phyloP scores from a whole-genome alignment of 2,113 vertebrate species.

The Halcyon malimbica region DNA sequence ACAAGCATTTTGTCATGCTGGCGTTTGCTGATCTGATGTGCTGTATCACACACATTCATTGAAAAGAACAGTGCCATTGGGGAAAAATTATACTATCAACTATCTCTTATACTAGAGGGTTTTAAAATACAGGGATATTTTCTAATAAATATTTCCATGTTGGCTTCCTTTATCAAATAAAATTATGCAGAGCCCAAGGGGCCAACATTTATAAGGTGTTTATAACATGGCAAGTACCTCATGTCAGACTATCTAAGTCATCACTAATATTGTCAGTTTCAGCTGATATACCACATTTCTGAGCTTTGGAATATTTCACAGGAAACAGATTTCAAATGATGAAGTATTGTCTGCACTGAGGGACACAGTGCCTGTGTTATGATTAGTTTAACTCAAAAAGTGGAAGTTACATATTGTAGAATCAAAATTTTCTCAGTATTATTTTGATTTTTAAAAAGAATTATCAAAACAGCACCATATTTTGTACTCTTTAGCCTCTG shows the following conservation, averaged over 20 bases:
- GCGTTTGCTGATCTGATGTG: not conserved
- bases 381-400: not conserved
- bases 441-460: not conserved
- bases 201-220: not conserved
- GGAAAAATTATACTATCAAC: not conserved
- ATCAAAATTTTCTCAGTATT: not conserved
- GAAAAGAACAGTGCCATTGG: not conserved
- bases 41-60: not conserved
- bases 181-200: not conserved
- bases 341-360: not conserved
- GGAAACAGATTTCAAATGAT: not conserved
- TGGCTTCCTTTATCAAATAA: not conserved
- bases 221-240: not conserved
- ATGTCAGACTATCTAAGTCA: not conserved
- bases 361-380: not conserved
- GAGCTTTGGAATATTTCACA: not conserved
- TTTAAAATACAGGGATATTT: not conserved
- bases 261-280: not conserved
- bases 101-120: not conserved
- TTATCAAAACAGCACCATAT: not conserved
- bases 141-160: not conserved
- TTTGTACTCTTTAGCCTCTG: not conserved
- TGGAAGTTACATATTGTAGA: not conserved
- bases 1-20: not conserved
- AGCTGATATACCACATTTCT: not conserved